Conservation (phyloP, 2,113 vertebrate species). For the Tapirus terrestris region DNA sequence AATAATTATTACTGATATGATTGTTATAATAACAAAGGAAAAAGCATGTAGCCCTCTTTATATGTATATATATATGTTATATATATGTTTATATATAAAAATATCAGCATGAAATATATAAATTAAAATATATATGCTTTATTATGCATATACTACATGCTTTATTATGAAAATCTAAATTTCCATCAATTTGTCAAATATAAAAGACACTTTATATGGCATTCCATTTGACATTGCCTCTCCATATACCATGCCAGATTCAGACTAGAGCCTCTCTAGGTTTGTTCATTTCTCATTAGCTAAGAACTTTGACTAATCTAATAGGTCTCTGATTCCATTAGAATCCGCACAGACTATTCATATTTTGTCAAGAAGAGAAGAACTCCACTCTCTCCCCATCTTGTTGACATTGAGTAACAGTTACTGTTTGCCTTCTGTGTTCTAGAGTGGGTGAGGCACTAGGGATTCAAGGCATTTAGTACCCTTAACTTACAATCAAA, state of each 20-base stretch:
- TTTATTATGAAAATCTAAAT: neutral
- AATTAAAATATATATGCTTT: neutral
- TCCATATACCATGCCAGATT: neutral
- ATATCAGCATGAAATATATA: neutral
- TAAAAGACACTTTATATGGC: neutral
- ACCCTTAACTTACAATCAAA: neutral
- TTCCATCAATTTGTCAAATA: neutral
- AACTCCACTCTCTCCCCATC: neutral
- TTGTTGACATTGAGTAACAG: neutral
- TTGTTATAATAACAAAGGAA: neutral
- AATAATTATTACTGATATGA: neutral
- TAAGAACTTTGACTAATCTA: neutral
- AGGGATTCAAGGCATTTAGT: neutral
- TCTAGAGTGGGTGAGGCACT: neutral
- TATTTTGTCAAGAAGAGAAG: neutral
- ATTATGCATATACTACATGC: neutral
- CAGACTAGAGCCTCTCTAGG: neutral
- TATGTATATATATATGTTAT: too few relatives aligned
- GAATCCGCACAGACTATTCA: neutral
- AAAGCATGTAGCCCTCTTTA: neutral
- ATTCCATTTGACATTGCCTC: neutral
- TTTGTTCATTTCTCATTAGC: constrained; percentile 3
- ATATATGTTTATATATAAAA: neutral
- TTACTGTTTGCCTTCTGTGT: neutral
- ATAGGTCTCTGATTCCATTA: neutral